A percentile compares a stretch with the other conserved stretches of the same genome.
Conservation (phyloP, 2,888 invertebrate genomes). For the Andrena trimmerana region DNA sequence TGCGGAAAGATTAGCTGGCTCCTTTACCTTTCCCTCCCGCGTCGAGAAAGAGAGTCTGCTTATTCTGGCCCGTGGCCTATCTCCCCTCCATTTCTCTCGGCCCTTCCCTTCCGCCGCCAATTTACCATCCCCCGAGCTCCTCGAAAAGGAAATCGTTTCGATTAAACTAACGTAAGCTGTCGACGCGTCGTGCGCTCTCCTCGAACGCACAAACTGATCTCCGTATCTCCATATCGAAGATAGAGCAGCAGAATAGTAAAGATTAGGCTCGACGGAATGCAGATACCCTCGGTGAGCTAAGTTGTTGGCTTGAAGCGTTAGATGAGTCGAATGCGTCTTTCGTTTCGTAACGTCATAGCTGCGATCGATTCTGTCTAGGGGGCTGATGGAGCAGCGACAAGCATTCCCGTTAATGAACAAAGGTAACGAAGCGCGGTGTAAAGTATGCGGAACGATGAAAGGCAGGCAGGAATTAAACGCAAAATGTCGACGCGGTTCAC, state of each 20-base stretch:
- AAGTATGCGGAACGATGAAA: constrained; percentile 11
- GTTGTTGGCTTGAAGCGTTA: background rate
- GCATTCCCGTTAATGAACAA: constrained; percentile 11
- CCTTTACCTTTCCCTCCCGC: constrained; percentile 34
- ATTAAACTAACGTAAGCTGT: constrained; percentile 36
- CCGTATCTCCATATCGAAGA: background rate
- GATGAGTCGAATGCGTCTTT: background rate
- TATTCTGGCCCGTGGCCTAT: constrained; percentile 32
- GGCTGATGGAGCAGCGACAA: background rate
- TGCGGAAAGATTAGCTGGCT: constrained; percentile 78
- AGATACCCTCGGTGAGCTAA: background rate
- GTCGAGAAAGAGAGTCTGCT: constrained; percentile 19
- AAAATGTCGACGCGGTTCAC: constrained; percentile 23
- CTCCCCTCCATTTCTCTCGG: constrained; percentile 33
- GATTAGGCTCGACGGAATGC: background rate
- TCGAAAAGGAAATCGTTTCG: constrained; percentile 56
- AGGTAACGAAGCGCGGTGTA: background rate
- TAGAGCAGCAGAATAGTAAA: background rate
- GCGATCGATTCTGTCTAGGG: constrained; percentile 4
- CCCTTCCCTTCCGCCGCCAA: constrained; percentile 20
- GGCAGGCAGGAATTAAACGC: constrained; percentile 37
- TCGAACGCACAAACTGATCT: background rate
- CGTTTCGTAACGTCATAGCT: background rate
- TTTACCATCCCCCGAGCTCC: constrained; percentile 24
- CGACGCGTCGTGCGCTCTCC: background rate